These are phyloP conservation scores for Drosophila anceps DNA, from an alignment of 2,888 invertebrate species.

Conservation along the genomic window DNA sequence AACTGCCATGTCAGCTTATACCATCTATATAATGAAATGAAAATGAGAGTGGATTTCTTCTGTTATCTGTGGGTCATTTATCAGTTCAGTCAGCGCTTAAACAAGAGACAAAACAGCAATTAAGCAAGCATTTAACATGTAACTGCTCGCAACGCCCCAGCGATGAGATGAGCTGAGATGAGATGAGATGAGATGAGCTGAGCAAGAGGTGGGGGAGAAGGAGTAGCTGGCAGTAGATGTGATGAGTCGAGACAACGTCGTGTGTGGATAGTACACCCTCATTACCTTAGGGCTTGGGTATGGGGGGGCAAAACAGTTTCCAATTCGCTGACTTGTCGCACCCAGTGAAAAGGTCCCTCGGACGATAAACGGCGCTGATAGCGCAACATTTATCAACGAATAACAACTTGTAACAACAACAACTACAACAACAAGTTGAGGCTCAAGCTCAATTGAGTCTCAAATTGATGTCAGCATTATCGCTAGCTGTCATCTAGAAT, in stretches of 20 bases:
- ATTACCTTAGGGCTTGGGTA: constrained; percentile 40
- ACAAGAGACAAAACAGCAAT: constrained; percentile 50
- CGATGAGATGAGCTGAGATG: constrained; percentile 35
- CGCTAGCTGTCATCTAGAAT: constrained; percentile 82
- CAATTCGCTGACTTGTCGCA: constrained; percentile 78
- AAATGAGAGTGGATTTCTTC: not conserved
- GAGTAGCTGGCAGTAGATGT: constrained; percentile 32
- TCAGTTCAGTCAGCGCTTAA: constrained; percentile 65
- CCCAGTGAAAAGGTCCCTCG: constrained; percentile 59
- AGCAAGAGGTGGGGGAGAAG: not conserved
- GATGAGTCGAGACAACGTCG: constrained; percentile 17
- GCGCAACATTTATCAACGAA: constrained; percentile 74
- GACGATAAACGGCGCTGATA: constrained; percentile 77
- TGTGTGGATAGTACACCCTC: constrained; percentile 23
- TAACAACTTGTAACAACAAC: constrained; percentile 52
- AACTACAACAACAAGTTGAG: constrained; percentile 40
- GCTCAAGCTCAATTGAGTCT: constrained; percentile 84
- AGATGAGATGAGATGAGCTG: too few species aligned
- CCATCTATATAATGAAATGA: not conserved
- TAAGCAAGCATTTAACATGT: constrained; percentile 73
- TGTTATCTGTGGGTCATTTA: constrained; percentile 49
- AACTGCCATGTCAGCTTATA: not conserved
- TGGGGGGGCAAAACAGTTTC: constrained; percentile 47
- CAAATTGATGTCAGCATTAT: constrained; percentile 85
- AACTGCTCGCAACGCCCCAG: constrained; percentile 71